Conservation (phyloP, 2,797 vertebrate genomes). For the Cheirogaleus major region DNA sequence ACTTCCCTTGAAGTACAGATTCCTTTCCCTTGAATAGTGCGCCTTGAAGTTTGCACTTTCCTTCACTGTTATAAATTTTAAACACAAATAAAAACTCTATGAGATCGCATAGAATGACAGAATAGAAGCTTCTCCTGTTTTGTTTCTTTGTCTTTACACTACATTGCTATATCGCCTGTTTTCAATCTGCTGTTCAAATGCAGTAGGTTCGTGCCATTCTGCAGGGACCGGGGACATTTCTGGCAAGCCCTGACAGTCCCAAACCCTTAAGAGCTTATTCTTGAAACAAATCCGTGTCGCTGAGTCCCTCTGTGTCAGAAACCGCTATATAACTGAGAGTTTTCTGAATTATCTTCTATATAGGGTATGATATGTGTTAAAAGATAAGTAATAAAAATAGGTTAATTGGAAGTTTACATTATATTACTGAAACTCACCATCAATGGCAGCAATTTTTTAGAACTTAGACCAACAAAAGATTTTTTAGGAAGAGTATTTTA, state of each 20-base stretch:
- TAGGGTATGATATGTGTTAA: not conserved
- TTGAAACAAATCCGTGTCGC: not conserved
- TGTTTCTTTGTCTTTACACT: not conserved
- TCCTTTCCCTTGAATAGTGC: not conserved
- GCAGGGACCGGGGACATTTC: not conserved
- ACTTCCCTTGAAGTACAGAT: too few species aligned
- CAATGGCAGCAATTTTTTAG: not conserved
- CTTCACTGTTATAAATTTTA: not conserved
- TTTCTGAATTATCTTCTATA: not conserved
- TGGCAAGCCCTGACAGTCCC: not conserved
- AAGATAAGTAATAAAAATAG: not conserved
- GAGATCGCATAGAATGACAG: not conserved
- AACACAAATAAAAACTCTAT: not conserved
- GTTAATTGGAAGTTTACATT: not conserved
- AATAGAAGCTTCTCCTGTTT: not conserved
- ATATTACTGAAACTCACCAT: not conserved
- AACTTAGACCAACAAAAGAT: not conserved
- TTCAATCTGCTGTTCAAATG: not conserved
- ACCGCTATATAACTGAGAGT: not conserved
- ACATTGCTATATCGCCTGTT: fast-evolving
- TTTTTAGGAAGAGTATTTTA: not conserved
- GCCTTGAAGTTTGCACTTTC: not conserved
- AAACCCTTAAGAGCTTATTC: not conserved
- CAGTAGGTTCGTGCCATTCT: not conserved
- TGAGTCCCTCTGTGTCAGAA: not conserved